Base-by-base conservation (phyloP, 1,140 invertebrate species). In the Rhyzopertha dominica region DNA sequence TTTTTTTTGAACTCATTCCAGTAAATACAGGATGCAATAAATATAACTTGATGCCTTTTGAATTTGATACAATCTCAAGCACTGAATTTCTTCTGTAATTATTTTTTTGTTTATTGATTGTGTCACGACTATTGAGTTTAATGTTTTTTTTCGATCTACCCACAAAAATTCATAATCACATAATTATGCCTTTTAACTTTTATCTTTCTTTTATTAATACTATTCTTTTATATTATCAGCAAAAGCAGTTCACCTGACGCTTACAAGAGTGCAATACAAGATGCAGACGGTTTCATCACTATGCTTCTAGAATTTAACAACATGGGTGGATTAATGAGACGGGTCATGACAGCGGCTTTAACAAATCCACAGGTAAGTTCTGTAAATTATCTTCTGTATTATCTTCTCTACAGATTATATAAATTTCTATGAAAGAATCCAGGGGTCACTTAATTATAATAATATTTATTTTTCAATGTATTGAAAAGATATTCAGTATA, bases 311-410 rank as follows among this genome's bases (percentile, higher is more conserved):
- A 94, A 53, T 79, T 95, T 37, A 94, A 91, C 71, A 87, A 90
- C 56, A 90, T 95, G 85, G 93, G 94, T 31, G 90, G 91, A 48
- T 80, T 93, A 32, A 95, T 98, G 92, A 77, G 92, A 52, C 75
- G 79, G 51, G 86, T 95, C 17, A 94, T 97, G 82, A 94, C 91
- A 18, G 76, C 82, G 50, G 85, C 89, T 20, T 73, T 97, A 4
- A 93, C 87, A 24, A 90, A 91, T 75, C 80, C 87, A 23, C 82
- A 88, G 71, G 58, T 62, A 53, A 44, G 17, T 17, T 38, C n/a
- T n/a, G 36, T 30, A 12, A 48, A 7, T 34, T 5, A 2, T 26
- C 22, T 16, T 10, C 28, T 26, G 25, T 26, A 8, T 8, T 8
- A 26, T 26, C n/a, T 26, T 26, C 25, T 26, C 8, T 26, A 8